Base-by-base conservation (phyloP, 2,888 invertebrate genomes). In the Cyrtodaria siliqua region DNA sequence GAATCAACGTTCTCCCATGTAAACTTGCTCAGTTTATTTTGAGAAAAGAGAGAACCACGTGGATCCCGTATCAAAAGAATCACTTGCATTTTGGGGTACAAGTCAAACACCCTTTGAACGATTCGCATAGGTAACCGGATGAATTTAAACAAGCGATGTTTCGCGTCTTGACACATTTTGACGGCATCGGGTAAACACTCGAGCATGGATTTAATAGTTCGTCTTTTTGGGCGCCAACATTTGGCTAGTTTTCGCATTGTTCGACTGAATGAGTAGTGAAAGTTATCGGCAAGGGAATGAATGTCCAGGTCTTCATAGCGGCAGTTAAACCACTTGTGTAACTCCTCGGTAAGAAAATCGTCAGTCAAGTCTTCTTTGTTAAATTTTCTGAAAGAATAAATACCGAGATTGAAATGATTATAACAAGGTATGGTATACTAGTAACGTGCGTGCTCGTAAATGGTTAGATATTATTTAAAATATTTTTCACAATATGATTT, bases 241-340 rank as follows among this genome's bases (percentile, higher is more conserved):
- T 57, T 20, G 23, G 44, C 9, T n/a, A 76, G 57, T 40, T 44
- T 42, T 18, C 52, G 23, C 73, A 80, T 73, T 1, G 73, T 59
- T 14, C 69, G 40, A 33, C 80, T 80, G 40, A 62, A 76, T 2
- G 56, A 24, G 1, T 16, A 44, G 24, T 80, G 80, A 33, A 76
- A 70, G 24, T 44, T 62, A 47, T 80, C 80, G 0, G 62, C 38
- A 9, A 80, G 60, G 6, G 80, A 73, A 38, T 73, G 53, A 1
- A 70, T 52, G 56, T 80, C 80, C 0, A 80, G 55, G 0, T 80
- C 80, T 20, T 47, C 56, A 14, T 56, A 73, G 29, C 80, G 49
- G 63, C 80, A 80, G 16, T 69, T 66, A 20, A 80, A 66, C 80
- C 80, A 80, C 40, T 80, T 80, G 44, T 67, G 52, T 2, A 80